Conservation (phyloP, 2,113 vertebrate genomes). For the Sinocyclocheilus anshuiensis region DNA sequence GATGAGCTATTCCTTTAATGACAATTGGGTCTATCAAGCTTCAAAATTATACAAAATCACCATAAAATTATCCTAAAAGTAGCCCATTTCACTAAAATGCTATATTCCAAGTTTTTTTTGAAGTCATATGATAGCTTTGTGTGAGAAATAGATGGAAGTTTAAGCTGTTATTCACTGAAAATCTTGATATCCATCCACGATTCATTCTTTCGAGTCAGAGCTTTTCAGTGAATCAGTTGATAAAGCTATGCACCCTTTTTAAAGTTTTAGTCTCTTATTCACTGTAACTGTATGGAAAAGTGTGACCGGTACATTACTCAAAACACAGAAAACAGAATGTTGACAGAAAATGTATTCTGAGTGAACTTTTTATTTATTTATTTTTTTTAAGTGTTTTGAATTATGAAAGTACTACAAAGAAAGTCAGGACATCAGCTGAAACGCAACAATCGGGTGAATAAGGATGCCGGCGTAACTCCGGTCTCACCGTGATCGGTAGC, state of each 20-base stretch:
- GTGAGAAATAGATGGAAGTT: neutral
- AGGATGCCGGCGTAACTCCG: neutral
- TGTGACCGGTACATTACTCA: neutral
- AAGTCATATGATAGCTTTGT: neutral
- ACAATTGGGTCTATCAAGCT: no score
- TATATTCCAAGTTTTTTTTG: no score
- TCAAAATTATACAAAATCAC: no score
- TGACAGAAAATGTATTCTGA: no score
- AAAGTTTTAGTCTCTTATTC: neutral
- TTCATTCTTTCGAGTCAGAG: neutral
- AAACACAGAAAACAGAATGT: neutral
- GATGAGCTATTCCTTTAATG: no score
- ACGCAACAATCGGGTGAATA: neutral
- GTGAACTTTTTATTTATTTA: no score
- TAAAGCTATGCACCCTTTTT: neutral
- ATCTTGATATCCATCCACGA: neutral
- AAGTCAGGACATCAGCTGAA: no score
- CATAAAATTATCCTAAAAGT: no score
- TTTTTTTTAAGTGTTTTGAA: no score
- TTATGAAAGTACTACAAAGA: no score
- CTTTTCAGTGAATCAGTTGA: neutral
- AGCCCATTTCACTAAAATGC: no score
- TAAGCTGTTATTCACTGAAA: neutral
- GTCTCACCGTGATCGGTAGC: slow-evolving; percentile 81
- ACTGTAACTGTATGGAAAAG: neutral